Evolutionary conservation across 2,797 vertebrate species (phyloP).

Genomic region (Helicolenus hilgendorfi): DNA sequence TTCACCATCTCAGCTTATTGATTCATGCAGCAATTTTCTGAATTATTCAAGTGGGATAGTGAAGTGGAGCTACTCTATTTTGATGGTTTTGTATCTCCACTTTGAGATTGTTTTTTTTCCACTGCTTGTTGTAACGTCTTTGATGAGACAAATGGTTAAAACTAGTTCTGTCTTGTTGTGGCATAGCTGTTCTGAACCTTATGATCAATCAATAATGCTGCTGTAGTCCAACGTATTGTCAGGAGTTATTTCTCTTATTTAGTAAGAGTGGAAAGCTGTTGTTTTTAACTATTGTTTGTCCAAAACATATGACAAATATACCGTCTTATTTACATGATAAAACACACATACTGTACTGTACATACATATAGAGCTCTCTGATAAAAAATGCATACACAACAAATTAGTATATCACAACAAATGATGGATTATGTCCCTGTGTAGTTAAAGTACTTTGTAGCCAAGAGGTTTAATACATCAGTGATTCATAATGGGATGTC

Average conservation of each 20-base stretch:
- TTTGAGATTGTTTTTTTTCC: background rate
- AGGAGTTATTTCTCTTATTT: background rate
- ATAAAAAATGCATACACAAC: background rate
- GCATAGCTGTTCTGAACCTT: background rate
- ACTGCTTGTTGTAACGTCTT: background rate
- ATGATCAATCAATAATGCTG: background rate
- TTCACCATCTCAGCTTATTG: constrained; percentile 15
- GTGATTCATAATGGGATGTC: background rate
- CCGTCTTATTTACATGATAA: background rate
- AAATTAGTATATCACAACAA: background rate
- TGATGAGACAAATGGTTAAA: background rate
- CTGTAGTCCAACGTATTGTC: background rate
- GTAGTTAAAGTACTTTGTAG: background rate
- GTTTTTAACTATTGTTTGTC: background rate
- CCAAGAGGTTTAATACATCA: background rate
- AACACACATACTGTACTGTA: background rate
- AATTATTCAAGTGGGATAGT: constrained; percentile 40
- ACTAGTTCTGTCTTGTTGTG: background rate
- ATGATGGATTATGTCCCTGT: background rate
- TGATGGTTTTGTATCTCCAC: background rate
- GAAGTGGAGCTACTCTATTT: constrained; percentile 8
- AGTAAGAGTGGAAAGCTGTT: background rate
- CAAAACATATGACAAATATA: background rate
- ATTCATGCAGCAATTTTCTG: constrained; percentile 24
- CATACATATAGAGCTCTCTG: background rate